A percentile compares a stretch with the other conserved stretches of the same genome.
These are phyloP conservation scores for Antigone vipio DNA, from an alignment of 2,113 vertebrate species.

Conservation along the genomic window DNA sequence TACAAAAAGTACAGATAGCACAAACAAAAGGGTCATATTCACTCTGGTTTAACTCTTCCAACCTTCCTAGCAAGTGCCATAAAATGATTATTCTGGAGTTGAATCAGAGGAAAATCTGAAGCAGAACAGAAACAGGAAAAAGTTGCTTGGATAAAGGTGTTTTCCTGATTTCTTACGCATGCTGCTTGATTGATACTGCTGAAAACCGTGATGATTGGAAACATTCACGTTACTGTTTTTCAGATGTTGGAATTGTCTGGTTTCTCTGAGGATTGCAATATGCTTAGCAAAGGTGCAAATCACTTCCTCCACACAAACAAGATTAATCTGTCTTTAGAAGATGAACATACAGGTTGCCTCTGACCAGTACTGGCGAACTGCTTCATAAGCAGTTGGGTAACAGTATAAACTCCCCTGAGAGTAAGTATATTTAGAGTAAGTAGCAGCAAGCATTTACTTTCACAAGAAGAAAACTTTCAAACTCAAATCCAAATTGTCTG, in stretches of 20 bases:
- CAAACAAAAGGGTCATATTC: conserved; percentile 40
- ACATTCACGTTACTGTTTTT: background rate
- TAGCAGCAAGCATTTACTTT: background rate
- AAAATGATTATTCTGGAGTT: background rate
- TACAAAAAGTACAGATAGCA: conserved; percentile 56
- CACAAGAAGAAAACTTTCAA: background rate
- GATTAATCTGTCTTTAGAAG: background rate
- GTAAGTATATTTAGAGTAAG: background rate
- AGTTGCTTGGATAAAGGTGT: background rate
- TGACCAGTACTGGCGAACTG: background rate
- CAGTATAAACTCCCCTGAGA: background rate
- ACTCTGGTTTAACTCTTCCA: conserved; percentile 27
- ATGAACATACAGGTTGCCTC: background rate
- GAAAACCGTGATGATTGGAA: background rate
- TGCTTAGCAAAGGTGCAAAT: background rate
- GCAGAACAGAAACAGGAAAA: background rate
- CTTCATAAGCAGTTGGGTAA: background rate
- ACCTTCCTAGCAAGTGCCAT: background rate
- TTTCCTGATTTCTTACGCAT: background rate
- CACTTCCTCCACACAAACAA: background rate
- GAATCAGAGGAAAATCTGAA: background rate
- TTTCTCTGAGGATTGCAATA: background rate
- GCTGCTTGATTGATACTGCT: background rate
- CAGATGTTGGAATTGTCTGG: background rate
- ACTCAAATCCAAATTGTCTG: background rate